Evolutionary conservation across 1,140 invertebrate species (phyloP).

Genomic region (Trialeurodes vaporariorum): DNA sequence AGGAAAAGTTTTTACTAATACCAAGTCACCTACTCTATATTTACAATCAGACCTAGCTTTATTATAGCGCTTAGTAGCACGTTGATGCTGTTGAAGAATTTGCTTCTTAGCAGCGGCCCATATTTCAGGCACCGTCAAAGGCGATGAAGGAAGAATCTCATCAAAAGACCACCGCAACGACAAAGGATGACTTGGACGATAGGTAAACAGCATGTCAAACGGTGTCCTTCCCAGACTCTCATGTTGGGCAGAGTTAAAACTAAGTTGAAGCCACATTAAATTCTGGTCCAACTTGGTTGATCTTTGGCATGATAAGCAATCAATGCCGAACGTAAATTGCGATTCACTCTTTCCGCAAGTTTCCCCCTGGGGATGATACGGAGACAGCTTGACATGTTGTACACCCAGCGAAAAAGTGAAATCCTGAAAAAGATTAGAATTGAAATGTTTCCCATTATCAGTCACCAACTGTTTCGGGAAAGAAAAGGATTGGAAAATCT

Average conservation of each 20-base stretch:
- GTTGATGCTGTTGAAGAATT: no score
- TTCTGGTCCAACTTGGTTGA: neutral
- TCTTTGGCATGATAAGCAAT: neutral
- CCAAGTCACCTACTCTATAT: no score
- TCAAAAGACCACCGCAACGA: neutral
- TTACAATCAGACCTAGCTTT: no score
- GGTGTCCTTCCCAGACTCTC: neutral
- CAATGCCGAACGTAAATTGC: neutral
- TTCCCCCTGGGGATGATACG: neutral
- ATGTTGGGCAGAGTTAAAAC: neutral
- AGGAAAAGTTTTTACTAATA: no score
- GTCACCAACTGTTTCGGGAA: neutral
- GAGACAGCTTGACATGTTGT: neutral
- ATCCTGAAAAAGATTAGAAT: neutral
- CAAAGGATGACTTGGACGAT: neutral
- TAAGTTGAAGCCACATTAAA: neutral
- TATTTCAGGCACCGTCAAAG: neutral
- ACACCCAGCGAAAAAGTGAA: neutral
- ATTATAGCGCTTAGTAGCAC: no score
- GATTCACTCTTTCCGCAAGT: neutral
- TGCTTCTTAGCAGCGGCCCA: no score
- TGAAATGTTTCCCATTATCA: neutral
- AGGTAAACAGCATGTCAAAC: neutral
- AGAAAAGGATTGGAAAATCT: neutral
- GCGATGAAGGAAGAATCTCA: neutral